These are phyloP conservation scores for Galeopsomyia nigrocyanea DNA, from an alignment of 2,888 invertebrate species.

Conservation along the genomic window DNA sequence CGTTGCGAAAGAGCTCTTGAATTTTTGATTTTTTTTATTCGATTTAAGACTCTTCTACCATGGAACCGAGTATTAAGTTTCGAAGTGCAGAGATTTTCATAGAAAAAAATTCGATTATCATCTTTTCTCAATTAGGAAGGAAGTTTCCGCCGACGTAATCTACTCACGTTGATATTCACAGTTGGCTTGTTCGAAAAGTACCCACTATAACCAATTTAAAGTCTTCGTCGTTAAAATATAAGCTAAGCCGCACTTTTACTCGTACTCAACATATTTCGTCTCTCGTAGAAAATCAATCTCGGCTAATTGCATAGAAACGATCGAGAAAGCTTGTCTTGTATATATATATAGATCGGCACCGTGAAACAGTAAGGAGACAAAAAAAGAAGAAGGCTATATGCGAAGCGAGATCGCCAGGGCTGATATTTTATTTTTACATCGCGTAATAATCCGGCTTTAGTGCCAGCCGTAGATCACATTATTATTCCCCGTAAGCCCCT, in stretches of 20 bases:
- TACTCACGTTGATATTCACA: too few species aligned
- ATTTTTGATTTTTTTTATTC: constrained; percentile 20
- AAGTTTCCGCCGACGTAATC: too few species aligned
- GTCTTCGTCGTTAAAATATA: too few species aligned
- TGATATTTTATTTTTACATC: constrained; percentile 48
- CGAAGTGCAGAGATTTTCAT: constrained; percentile 14
- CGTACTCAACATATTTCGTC: too few species aligned
- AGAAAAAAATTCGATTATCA: constrained; percentile 22
- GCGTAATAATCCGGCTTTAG: constrained; percentile 46
- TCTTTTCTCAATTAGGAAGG: not conserved
- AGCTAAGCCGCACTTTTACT: too few species aligned
- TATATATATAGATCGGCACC: too few species aligned
- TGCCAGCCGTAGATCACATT: constrained; percentile 43
- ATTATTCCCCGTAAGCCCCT: constrained; percentile 45
- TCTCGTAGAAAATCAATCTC: too few species aligned
- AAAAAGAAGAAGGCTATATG: not conserved
- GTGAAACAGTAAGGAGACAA: not conserved
- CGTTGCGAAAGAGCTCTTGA: constrained; percentile 9
- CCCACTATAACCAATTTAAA: too few species aligned
- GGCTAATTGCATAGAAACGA: too few species aligned
- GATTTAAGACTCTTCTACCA: not conserved
- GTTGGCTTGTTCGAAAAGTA: too few species aligned
- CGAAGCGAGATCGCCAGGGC: constrained; percentile 12
- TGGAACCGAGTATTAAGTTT: constrained; percentile 13
- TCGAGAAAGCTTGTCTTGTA: constrained; percentile 1